Conservation (phyloP, 2,888 invertebrate genomes). For the Lysandra coridon region DNA sequence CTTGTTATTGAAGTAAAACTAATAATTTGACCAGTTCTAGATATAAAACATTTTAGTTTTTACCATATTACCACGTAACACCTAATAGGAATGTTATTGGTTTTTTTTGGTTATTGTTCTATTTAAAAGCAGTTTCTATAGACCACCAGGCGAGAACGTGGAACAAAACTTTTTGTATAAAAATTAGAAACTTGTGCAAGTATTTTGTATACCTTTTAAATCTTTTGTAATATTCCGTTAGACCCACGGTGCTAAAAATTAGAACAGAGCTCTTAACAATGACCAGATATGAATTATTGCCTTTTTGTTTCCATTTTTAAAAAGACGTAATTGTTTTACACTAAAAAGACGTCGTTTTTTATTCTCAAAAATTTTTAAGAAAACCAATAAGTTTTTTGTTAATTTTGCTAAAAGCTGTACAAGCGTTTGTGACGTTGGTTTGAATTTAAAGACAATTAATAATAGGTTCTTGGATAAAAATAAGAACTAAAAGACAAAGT, state of each 20-base stretch:
- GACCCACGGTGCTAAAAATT: slow-evolving; percentile 63
- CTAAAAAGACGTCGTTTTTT: slow-evolving; percentile 39
- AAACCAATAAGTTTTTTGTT: background rate
- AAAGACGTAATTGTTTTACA: slow-evolving; percentile 41
- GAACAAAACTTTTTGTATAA: slow-evolving; percentile 24
- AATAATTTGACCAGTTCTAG: too few species aligned
- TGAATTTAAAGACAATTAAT: background rate
- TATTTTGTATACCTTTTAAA: slow-evolving; percentile 30
- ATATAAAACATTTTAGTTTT: too few species aligned
- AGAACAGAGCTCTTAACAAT: slow-evolving; percentile 62
- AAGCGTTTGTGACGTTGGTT: background rate
- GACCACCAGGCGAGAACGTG: slow-evolving; percentile 20
- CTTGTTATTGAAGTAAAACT: too few species aligned
- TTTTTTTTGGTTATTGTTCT: background rate
- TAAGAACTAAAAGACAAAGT: background rate
- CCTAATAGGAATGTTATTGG: background rate
- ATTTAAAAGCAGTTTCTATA: background rate
- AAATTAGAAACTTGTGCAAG: slow-evolving; percentile 25
- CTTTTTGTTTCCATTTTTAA: slow-evolving; percentile 48
- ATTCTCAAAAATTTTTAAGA: slow-evolving; percentile 36
- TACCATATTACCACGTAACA: background rate
- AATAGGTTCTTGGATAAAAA: too few species aligned
- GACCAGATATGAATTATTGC: slow-evolving; percentile 74
- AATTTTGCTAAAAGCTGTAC: background rate
- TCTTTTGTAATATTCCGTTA: slow-evolving; percentile 58